A percentile compares a stretch with the other conserved stretches of the same genome.
phyloP scores from a whole-genome alignment of 37 sponge, comb jelly and placozoan species.

The Tethya wilhelma region DNA sequence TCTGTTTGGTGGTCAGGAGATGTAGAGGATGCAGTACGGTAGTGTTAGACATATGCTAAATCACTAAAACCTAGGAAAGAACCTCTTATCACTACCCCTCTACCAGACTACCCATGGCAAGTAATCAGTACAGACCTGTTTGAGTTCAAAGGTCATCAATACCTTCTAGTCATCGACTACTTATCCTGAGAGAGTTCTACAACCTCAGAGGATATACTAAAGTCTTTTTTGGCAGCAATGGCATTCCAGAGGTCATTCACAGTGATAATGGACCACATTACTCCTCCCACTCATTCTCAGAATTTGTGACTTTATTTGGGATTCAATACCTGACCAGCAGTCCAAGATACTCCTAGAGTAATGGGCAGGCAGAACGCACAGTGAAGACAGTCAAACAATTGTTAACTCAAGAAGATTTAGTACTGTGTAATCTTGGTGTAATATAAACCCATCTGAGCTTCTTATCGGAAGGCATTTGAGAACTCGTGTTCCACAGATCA shows the following conservation, averaged over 20 bases:
- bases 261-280: conserved; percentile 58
- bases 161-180: too few relatives aligned
- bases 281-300: conserved; percentile 7
- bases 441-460: not conserved
- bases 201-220: conserved; percentile 1
- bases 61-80: conserved; percentile 8
- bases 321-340: conserved; percentile 35
- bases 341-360: conserved; percentile 1
- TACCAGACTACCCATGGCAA: conserved; percentile 65
- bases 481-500: not conserved
- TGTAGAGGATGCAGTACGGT: conserved; percentile 13
- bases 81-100: conserved; percentile 22
- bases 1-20: conserved; percentile 64
- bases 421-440: not conserved
- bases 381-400: not conserved
- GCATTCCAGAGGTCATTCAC: conserved; percentile 8
- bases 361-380: not conserved
- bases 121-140: conserved; percentile 50
- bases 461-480: not conserved
- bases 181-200: not conserved
- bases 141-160: too few relatives aligned
- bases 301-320: conserved; percentile 1
- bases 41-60: conserved; percentile 33
- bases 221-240: conserved; percentile 39
- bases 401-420: not conserved